phyloP scores from a whole-genome alignment of 2,888 invertebrate genomes.

The Toxonevra muliebris region DNA sequence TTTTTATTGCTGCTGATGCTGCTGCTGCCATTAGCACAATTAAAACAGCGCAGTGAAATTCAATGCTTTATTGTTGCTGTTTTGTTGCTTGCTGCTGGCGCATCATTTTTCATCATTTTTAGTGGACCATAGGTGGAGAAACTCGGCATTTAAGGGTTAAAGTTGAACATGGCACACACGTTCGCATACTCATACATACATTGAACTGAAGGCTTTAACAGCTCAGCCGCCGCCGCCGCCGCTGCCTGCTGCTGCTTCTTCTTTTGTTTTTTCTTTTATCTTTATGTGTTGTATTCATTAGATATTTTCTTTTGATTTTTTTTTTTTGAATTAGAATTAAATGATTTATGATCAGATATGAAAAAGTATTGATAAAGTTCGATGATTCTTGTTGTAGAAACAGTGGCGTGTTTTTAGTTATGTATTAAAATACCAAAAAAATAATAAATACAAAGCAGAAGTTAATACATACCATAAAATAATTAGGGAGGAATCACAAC shows the following conservation, averaged over 20 bases:
- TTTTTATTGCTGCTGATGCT: constrained; percentile 8
- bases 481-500: too few species aligned
- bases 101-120: constrained; percentile 59
- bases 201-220: not conserved
- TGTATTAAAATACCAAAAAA: too few species aligned
- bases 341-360: constrained; percentile 15
- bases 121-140: constrained; percentile 48
- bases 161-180: constrained; percentile 15
- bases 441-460: too few species aligned
- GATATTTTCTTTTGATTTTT: constrained; percentile 1
- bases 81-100: constrained; percentile 21
- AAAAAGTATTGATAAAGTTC: constrained; percentile 1
- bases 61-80: not conserved
- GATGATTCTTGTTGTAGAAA: not conserved
- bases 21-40: constrained; percentile 40
- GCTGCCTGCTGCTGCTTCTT: not conserved
- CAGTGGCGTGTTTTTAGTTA: not conserved
- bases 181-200: not conserved
- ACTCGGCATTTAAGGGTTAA: constrained; percentile 1
- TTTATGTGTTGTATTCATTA: constrained; percentile 14
- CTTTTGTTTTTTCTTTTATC: not conserved
- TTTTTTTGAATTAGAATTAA: not conserved
- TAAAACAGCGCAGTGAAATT: constrained; percentile 34
- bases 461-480: too few species aligned
- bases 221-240: too few species aligned